These are phyloP conservation scores for Andricus grossulariae DNA, from an alignment of 1,140 invertebrate species.

Conservation along the genomic window DNA sequence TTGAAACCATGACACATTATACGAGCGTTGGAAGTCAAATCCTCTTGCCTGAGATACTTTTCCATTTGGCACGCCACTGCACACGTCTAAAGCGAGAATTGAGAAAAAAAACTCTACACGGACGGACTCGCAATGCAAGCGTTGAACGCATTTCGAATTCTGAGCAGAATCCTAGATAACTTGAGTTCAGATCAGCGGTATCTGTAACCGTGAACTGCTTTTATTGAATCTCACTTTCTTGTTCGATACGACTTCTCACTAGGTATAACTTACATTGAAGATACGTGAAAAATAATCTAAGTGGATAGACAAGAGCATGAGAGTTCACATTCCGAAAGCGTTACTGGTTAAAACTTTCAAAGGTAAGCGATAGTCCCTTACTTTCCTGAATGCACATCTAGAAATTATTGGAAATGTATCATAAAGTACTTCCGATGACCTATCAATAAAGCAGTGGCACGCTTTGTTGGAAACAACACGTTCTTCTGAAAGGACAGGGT, in stretches of 20 bases:
- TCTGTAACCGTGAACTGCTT: constrained; percentile 45
- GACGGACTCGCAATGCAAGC: constrained; percentile 9
- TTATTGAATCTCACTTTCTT: constrained; percentile 60
- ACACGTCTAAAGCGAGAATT: constrained; percentile 22
- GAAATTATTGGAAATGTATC: too few species aligned
- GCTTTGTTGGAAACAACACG: too few species aligned
- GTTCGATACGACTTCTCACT: constrained; percentile 46
- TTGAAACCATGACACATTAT: constrained; percentile 14
- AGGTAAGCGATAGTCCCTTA: background rate
- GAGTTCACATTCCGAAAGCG: constrained; percentile 5
- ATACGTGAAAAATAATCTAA: constrained; percentile 53
- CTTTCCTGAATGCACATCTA: background rate
- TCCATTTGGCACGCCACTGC: constrained; percentile 17
- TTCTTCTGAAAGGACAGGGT: too few species aligned
- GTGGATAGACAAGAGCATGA: constrained; percentile 33
- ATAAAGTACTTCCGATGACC: too few species aligned
- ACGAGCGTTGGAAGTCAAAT: background rate
- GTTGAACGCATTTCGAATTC: constrained; percentile 56
- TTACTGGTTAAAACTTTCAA: background rate
- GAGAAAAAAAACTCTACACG: constrained; percentile 1
- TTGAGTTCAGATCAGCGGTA: constrained; percentile 62
- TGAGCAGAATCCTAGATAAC: constrained; percentile 46
- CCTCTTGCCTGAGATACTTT: background rate
- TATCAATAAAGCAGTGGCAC: too few species aligned
- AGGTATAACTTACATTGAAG: constrained; percentile 37